Percentiles rank a stretch among this genome's conserved stretches.
These are phyloP conservation scores for Campoplex capitator DNA, from an alignment of 2,888 invertebrate species.

Conservation along the genomic window DNA sequence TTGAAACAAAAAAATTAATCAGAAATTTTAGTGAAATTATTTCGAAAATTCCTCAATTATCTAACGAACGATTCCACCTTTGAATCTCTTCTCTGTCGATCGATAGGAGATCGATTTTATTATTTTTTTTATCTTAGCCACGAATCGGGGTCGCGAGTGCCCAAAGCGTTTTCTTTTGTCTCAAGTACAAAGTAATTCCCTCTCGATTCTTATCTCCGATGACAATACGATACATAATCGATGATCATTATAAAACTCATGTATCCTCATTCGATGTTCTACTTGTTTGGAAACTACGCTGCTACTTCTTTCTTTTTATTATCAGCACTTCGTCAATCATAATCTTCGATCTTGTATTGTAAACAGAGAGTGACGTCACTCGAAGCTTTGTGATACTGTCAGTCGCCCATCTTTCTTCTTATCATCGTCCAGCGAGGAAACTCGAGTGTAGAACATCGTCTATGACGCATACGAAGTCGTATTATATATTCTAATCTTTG, in stretches of 20 bases:
- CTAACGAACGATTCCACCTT: background rate
- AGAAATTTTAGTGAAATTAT: background rate
- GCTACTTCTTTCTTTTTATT: conserved; percentile 18
- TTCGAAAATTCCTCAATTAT: background rate
- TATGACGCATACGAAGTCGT: conserved; percentile 45
- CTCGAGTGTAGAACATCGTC: background rate
- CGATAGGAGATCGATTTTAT: background rate
- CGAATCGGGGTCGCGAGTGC: background rate
- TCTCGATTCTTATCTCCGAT: conserved; percentile 39
- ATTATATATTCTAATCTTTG: conserved; percentile 4
- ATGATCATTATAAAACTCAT: conserved; percentile 4
- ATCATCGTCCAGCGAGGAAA: conserved; percentile 9
- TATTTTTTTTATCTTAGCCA: background rate
- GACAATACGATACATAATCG: conserved; percentile 26
- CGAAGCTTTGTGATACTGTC: conserved; percentile 9
- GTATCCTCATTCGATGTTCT: background rate
- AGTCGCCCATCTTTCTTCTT: background rate
- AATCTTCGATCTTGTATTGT: conserved; percentile 11
- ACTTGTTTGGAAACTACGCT: conserved; percentile 15
- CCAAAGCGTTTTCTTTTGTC: conserved; percentile 39
- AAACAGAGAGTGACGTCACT: conserved; percentile 23
- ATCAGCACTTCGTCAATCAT: conserved; percentile 1
- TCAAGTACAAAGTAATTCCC: conserved; percentile 21
- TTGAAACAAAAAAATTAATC: background rate
- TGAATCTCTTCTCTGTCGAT: too few species aligned